Conservation (phyloP, 2,888 invertebrate genomes). For the Sclerodermus sp. region DNA sequence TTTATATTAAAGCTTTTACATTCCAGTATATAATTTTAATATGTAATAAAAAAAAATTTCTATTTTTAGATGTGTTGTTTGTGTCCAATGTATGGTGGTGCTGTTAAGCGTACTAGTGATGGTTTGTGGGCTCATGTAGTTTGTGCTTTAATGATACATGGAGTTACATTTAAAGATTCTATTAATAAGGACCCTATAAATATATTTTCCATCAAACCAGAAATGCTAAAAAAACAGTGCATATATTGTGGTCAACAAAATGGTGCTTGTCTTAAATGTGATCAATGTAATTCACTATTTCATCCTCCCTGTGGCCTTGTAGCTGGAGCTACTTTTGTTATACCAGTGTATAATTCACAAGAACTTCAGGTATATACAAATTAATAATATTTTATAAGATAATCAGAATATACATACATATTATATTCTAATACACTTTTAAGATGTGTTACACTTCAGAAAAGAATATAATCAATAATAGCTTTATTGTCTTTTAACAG, state of each 20-base stretch:
- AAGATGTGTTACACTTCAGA: no score
- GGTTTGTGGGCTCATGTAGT: slow-evolving; percentile 69
- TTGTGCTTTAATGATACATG: slow-evolving; percentile 68
- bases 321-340: slow-evolving; percentile 57
- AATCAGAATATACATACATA: background rate
- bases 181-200: slow-evolving; percentile 54
- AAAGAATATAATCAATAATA: no score
- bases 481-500: no score
- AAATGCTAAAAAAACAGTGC: slow-evolving; percentile 44
- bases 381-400: background rate
- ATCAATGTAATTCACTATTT: slow-evolving; percentile 59
- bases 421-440: no score
- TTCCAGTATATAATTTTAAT: background rate
- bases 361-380: slow-evolving; percentile 47
- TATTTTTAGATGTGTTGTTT: slow-evolving; percentile 59
- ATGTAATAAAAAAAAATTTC: background rate
- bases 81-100: slow-evolving; percentile 65
- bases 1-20: background rate
- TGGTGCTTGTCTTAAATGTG: slow-evolving; percentile 60
- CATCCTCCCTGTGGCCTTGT: slow-evolving; percentile 66
- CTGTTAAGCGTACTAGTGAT: slow-evolving; percentile 67
- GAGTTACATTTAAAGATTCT: slow-evolving; percentile 62
- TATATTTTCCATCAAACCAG: slow-evolving; percentile 41
- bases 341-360: slow-evolving; percentile 44
- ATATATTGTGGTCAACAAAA: slow-evolving; percentile 47